Evolutionary conservation across 2,888 invertebrate genomes (phyloP).

Genomic region (Philaethria dido): DNA sequence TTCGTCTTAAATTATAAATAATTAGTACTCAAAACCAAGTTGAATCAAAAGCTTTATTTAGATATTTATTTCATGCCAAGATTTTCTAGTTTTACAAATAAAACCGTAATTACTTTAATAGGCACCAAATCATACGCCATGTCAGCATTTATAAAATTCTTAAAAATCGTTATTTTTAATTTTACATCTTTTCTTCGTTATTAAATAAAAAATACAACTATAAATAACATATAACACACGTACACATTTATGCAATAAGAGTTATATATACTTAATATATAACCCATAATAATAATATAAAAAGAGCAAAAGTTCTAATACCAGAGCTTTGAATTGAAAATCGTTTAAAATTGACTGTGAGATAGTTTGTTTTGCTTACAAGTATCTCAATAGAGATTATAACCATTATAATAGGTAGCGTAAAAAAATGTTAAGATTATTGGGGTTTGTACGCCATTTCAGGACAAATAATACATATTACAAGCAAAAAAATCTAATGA

Average conservation of each 20-base stretch:
- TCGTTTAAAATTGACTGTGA: neutral
- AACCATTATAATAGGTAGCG: neutral
- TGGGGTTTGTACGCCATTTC: neutral
- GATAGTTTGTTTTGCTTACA: neutral
- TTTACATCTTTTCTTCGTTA: too few species aligned
- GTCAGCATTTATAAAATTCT: too few species aligned
- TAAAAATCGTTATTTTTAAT: too few species aligned
- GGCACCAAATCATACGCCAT: too few species aligned
- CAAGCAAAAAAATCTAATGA: constrained; percentile 29
- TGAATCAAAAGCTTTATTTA: constrained; percentile 2
- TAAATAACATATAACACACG: too few species aligned
- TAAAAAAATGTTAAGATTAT: neutral
- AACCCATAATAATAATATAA: too few species aligned
- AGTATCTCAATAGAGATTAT: neutral
- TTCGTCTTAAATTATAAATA: neutral
- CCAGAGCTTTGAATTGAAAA: neutral
- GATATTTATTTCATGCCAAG: neutral
- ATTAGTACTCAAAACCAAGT: neutral
- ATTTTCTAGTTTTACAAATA: neutral
- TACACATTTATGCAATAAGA: too few species aligned
- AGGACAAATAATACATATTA: neutral
- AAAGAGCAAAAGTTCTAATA: neutral
- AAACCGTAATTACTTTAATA: too few species aligned
- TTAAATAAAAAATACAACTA: too few species aligned
- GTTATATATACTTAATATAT: too few species aligned